Evolutionary conservation across 2,113 vertebrate genomes (phyloP), one percentile per base, ranked within the genome.

Genomic region (Trogon surrucura): DNA sequence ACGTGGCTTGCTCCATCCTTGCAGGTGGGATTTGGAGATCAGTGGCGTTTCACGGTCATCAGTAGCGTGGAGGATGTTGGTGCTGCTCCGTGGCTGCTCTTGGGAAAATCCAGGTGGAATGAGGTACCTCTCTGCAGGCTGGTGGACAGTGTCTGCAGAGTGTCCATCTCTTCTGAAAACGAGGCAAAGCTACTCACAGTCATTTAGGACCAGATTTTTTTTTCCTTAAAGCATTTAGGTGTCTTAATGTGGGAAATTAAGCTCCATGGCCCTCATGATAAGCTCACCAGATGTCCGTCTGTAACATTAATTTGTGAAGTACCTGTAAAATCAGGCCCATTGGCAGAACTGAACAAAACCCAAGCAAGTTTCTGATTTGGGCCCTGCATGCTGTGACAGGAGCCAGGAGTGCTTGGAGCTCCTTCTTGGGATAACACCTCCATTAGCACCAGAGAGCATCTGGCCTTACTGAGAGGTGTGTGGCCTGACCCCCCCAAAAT

Each of bases 31-130:
- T 66, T 90, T 77, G 58, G 79, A 72, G 26, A 45, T n/a, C 66
- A 57, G 1, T 1, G 4, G 70, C 7, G 1, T 21, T 71, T 93
- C 34, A 10, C 34, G 58, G 50, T 13, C 36, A 15, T 56, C 1
- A 0, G n/a, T 22, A 23, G 9, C 10, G 47, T 84, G 62, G 26
- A 85, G 53, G 32, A 22, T 18, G 9, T 10, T 74, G 60, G 27
- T 47, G 44, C 9, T 0, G 0, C 23, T 81, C 60, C 0, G 0
- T 13, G 62, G 32, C 19, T 48, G 25, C 44, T 32, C 20, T 23
- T 4, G 4, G 58, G 23, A 19, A 85, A 85, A 67, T 2, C 5
- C 58, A 22, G 16, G 30, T 50, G 19, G 27, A 85, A 85, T 50
- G 50, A 85, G 13, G 27, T 77, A n/a, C 54, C 21, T 27, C 50